Percentiles rank a stretch among this genome's conserved stretches.
Evolutionary conservation across 2,113 vertebrate species (phyloP).

Genomic region (Microcebus griseorufus): DNA sequence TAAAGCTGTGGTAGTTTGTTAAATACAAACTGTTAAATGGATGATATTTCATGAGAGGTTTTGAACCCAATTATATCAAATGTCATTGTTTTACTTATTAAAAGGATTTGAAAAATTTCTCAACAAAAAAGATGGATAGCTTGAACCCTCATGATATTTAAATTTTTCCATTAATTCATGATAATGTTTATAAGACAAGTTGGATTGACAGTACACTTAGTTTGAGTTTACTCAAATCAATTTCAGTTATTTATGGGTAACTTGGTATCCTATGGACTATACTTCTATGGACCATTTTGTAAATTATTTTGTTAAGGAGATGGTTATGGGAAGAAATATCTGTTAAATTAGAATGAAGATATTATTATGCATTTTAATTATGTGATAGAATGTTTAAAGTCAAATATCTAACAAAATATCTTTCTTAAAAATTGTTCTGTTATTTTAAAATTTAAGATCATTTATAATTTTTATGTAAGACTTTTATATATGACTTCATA

Average conservation of each 20-base stretch:
- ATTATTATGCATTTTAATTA: neutral
- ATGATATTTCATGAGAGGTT: slow-evolving; percentile 80
- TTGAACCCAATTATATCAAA: slow-evolving; percentile 85
- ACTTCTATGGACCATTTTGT: neutral
- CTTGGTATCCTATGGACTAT: neutral
- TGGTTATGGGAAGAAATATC: neutral
- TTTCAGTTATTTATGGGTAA: neutral
- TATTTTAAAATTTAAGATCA: slow-evolving; percentile 19
- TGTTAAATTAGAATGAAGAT: slow-evolving; percentile 9
- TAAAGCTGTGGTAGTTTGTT: slow-evolving; percentile 75
- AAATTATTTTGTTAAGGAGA: slow-evolving; percentile 27
- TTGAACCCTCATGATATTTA: slow-evolving; percentile 68
- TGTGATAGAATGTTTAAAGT: neutral
- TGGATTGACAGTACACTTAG: neutral
- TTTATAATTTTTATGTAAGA: neutral
- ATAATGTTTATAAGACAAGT: slow-evolving; percentile 57
- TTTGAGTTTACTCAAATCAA: slow-evolving; percentile 10
- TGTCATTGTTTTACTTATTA: slow-evolving; percentile 81
- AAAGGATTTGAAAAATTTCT: slow-evolving; percentile 74
- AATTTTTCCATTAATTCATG: slow-evolving; percentile 69
- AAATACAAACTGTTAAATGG: slow-evolving; percentile 79
- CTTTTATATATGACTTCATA: neutral
- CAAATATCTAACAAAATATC: neutral
- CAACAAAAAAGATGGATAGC: slow-evolving; percentile 47
- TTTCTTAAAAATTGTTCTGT: neutral